phyloP scores from a whole-genome alignment of 2,888 invertebrate genomes.

The Brenthis daphne region DNA sequence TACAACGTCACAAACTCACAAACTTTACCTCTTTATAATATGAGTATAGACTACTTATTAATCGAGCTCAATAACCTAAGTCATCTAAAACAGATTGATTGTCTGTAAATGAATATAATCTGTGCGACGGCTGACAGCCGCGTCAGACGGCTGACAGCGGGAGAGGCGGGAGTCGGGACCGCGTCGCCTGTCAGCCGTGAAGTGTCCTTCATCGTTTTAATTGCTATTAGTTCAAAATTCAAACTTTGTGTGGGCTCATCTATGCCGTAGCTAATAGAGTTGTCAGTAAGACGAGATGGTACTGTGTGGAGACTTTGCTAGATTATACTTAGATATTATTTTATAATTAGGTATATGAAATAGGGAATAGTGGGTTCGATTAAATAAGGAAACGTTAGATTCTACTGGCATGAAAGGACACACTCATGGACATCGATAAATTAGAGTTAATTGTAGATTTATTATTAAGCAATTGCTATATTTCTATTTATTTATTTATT shows the following conservation, averaged over 20 bases:
- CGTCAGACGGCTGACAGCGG: constrained; percentile 10
- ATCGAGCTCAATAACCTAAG: background rate
- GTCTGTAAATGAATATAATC: constrained; percentile 12
- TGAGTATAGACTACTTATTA: background rate
- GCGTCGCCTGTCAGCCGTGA: constrained; percentile 4
- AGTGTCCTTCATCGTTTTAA: constrained; percentile 16
- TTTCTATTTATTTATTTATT: too few relatives aligned
- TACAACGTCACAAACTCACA: too few relatives aligned
- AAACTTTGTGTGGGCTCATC: constrained; percentile 13
- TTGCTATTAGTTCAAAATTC: constrained; percentile 20
- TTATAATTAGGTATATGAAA: background rate
- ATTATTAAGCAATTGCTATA: too few relatives aligned
- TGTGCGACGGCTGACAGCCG: constrained; percentile 8
- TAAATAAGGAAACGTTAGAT: too few relatives aligned
- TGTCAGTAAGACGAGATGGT: constrained; percentile 10
- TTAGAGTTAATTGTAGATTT: too few relatives aligned
- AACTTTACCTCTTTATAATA: too few relatives aligned
- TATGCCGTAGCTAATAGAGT: constrained; percentile 16
- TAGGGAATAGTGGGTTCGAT: too few relatives aligned
- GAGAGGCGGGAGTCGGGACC: background rate
- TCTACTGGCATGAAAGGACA: too few relatives aligned
- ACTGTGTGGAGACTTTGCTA: background rate
- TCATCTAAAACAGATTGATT: constrained; percentile 12
- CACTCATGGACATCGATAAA: too few relatives aligned
- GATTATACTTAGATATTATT: background rate